Percentiles rank a stretch among this genome's conserved stretches.
Evolutionary conservation across 1,140 invertebrate genomes (phyloP).

Genomic region (Scylla paramamosain): DNA sequence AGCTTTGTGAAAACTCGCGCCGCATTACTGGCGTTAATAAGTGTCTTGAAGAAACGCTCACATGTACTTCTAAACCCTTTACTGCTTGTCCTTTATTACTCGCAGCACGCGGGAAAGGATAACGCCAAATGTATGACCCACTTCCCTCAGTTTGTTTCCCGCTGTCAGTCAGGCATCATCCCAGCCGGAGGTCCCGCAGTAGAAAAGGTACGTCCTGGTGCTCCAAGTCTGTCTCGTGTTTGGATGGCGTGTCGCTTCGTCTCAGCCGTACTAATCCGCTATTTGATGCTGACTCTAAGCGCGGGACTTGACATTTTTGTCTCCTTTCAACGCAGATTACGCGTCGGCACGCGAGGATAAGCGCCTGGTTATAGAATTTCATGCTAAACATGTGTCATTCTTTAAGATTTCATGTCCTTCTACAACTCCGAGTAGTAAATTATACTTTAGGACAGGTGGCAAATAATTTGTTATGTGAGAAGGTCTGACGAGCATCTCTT

Average conservation of each 20-base stretch:
- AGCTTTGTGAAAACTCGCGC: slow-evolving; percentile 7
- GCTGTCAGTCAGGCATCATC: slow-evolving; percentile 57
- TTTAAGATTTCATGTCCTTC: neutral
- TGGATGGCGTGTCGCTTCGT: neutral
- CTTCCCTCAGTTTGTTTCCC: neutral
- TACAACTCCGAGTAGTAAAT: neutral
- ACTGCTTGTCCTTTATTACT: slow-evolving; percentile 69
- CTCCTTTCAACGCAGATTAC: slow-evolving; percentile 4
- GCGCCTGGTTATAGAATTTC: neutral
- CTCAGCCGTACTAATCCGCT: neutral
- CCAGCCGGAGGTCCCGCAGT: neutral
- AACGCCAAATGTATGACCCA: slow-evolving; percentile 21
- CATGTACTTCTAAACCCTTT: slow-evolving; percentile 74
- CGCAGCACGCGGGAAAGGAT: neutral
- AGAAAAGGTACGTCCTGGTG: neutral
- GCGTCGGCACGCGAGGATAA: neutral
- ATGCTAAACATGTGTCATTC: neutral
- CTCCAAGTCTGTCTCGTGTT: neutral
- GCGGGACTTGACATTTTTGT: slow-evolving; percentile 5
- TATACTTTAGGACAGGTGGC: neutral
- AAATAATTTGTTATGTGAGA: neutral
- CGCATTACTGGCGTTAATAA: neutral
- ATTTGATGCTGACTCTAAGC: slow-evolving; percentile 22
- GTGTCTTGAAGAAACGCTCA: slow-evolving; percentile 25
- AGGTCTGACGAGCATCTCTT: neutral